phyloP scores from a whole-genome alignment of 2,888 invertebrate genomes.

The Acleris cristana region DNA sequence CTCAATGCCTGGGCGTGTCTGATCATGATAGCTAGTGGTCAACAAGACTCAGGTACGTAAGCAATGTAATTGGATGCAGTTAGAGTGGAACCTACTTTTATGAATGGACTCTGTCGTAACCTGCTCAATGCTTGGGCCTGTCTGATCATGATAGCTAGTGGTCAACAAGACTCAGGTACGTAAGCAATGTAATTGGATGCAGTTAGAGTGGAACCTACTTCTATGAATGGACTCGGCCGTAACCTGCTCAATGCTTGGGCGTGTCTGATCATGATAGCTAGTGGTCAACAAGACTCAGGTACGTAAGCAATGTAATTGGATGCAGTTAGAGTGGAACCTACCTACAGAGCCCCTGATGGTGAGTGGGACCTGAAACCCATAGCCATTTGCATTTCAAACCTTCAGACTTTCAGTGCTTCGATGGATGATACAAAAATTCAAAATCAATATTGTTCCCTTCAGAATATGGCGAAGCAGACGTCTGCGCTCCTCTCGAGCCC shows the following conservation, averaged over 20 bases:
- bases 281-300: constrained; percentile 56
- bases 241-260: constrained; percentile 80
- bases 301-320: constrained; percentile 23
- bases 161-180: constrained; percentile 58
- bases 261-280: constrained; percentile 57
- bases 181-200: constrained; percentile 45
- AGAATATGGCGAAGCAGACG: constrained; percentile 59
- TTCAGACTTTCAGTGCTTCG: no score
- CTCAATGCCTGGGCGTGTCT: constrained; percentile 82
- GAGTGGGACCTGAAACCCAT: no score
- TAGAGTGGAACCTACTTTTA: constrained; percentile 44
- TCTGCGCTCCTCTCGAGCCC: constrained; percentile 67
- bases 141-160: constrained; percentile 41
- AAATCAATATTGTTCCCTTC: not conserved
- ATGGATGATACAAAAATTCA: no score
- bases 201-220: constrained; percentile 50
- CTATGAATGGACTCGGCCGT: constrained; percentile 77
- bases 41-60: constrained; percentile 56
- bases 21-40: constrained; percentile 37
- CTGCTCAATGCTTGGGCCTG: constrained; percentile 83
- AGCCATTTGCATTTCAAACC: no score
- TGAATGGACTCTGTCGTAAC: constrained; percentile 76
- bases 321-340: constrained; percentile 10
- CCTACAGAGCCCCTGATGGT: not conserved
- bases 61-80: not conserved